Percentiles rank a stretch among this genome's conserved stretches.
phyloP scores from a whole-genome alignment of 92 coral and sea anemone genomes.

The Ricordea florida region DNA sequence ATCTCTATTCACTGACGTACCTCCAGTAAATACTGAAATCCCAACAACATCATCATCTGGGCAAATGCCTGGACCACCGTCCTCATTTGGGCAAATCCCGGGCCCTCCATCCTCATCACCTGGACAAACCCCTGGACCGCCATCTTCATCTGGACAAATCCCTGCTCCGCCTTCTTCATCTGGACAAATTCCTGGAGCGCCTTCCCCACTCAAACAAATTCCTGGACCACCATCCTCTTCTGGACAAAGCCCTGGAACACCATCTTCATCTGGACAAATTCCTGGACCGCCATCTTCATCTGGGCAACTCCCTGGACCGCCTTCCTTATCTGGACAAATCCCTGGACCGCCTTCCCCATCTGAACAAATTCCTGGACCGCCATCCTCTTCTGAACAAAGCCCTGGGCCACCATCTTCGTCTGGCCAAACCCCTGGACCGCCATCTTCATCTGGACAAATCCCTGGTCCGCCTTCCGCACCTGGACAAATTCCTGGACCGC shows the following conservation, averaged over 20 bases:
- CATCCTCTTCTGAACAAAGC: too few relatives aligned
- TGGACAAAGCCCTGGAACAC: background rate
- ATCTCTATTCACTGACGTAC: too few relatives aligned
- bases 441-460: too few relatives aligned
- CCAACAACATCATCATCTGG: background rate
- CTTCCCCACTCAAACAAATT: too few relatives aligned
- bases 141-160: background rate
- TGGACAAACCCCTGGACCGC: background rate
- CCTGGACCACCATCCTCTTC: too few relatives aligned
- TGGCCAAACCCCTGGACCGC: too few relatives aligned
- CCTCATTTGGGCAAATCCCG: background rate
- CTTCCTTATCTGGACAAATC: background rate
- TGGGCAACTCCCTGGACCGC: too few relatives aligned
- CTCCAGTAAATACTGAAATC: too few relatives aligned
- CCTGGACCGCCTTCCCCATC: background rate
- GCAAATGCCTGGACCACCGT: background rate
- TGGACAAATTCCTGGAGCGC: background rate
- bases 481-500: background rate
- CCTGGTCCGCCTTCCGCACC: too few relatives aligned
- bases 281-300: background rate
- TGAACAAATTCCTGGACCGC: too few relatives aligned
- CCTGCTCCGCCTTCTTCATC: background rate
- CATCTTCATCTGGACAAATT: background rate
- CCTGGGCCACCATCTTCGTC: too few relatives aligned
- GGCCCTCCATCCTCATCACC: background rate